Percentiles rank a stretch among this genome's conserved stretches.
phyloP scores from a whole-genome alignment of 2,888 invertebrate species.

The Eretmocerus hayati region DNA sequence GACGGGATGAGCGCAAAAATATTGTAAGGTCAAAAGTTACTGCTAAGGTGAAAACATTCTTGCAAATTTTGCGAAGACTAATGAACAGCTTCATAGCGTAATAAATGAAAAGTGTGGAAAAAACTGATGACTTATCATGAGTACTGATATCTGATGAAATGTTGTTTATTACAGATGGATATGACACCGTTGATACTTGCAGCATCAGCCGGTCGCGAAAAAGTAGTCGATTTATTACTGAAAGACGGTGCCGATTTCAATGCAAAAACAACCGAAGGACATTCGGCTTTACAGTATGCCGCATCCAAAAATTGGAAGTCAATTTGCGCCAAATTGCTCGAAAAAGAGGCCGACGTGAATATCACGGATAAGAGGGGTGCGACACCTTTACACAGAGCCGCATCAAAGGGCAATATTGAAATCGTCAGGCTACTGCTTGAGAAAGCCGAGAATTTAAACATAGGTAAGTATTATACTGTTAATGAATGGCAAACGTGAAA shows the following conservation, averaged over 20 bases:
- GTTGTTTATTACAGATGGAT: slow-evolving; percentile 46
- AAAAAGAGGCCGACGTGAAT: slow-evolving; percentile 64
- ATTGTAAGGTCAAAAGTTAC: too few species aligned
- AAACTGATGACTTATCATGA: too few species aligned
- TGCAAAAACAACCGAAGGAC: slow-evolving; percentile 65
- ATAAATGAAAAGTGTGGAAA: too few species aligned
- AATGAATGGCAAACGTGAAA: too few species aligned
- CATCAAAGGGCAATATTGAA: slow-evolving; percentile 65
- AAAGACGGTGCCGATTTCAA: slow-evolving; percentile 66
- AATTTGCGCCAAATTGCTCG: slow-evolving; percentile 60
- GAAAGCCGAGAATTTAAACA: slow-evolving; percentile 48
- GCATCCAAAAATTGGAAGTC: slow-evolving; percentile 75
- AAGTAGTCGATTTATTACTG: slow-evolving; percentile 61
- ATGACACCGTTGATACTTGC: slow-evolving; percentile 76
- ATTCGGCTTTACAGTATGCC: slow-evolving; percentile 77
- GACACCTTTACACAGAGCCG: slow-evolving; percentile 72
- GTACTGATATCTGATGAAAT: too few species aligned
- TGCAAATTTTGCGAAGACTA: too few species aligned
- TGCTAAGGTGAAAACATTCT: too few species aligned
- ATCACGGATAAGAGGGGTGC: slow-evolving; percentile 62
- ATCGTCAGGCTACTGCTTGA: slow-evolving; percentile 63
- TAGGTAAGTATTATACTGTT: slow-evolving; percentile 45
- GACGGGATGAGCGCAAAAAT: too few species aligned
- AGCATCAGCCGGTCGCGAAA: slow-evolving; percentile 66
- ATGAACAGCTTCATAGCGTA: too few species aligned